phyloP scores from a whole-genome alignment of 2,113 vertebrate species.

The Tragelaphus strepsiceros region DNA sequence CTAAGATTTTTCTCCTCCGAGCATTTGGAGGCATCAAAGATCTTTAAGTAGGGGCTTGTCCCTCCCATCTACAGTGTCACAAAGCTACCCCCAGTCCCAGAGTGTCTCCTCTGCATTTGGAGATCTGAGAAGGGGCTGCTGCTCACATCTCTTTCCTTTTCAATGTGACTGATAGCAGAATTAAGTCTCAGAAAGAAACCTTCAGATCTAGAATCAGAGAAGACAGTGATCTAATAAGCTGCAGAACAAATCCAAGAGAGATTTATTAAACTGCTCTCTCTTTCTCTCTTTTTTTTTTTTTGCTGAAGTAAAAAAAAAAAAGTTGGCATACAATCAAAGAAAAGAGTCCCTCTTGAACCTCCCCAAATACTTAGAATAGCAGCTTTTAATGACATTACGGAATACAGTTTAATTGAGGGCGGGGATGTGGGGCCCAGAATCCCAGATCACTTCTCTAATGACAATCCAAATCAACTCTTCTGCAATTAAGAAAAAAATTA shows the following conservation, averaged over 20 bases:
- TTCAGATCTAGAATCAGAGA: constrained; percentile 60
- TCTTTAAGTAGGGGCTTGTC: neutral
- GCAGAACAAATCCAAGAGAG: constrained; percentile 46
- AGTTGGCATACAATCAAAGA: constrained; percentile 29
- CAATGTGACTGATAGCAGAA: neutral
- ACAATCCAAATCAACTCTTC: neutral
- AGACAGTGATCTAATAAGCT: constrained; percentile 53
- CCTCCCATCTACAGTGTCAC: neutral
- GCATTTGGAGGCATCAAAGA: neutral
- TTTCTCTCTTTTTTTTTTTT: neutral
- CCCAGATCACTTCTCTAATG: neutral
- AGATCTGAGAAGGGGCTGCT: constrained; percentile 19
- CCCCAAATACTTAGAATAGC: constrained; percentile 6
- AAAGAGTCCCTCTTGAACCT: constrained; percentile 37
- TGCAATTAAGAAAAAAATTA: neutral
- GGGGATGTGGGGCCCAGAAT: neutral
- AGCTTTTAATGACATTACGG: constrained; percentile 23
- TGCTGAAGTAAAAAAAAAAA: neutral
- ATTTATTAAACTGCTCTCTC: constrained; percentile 34
- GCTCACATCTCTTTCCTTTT: neutral
- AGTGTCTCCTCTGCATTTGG: neutral
- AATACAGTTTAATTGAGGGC: neutral
- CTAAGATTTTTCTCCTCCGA: neutral
- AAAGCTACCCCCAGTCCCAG: neutral
- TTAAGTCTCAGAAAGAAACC: neutral